A percentile compares a stretch with the other conserved stretches of the same genome.
phyloP scores from a whole-genome alignment of 2,888 invertebrate genomes.

The Cryptocheilus praepositus region DNA sequence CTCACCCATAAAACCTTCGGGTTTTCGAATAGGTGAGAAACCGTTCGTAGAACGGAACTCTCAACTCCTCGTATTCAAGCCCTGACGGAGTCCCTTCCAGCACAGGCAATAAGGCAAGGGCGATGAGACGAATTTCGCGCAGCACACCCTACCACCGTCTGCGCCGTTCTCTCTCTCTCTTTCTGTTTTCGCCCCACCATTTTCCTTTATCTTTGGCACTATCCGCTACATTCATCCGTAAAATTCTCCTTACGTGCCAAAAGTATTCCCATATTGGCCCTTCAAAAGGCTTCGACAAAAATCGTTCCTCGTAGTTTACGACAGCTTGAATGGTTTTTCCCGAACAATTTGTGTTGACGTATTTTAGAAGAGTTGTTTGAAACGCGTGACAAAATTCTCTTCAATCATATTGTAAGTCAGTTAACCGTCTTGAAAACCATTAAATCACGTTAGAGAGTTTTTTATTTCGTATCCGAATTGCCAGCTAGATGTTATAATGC shows the following conservation, averaged over 20 bases:
- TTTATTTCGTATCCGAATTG: too few relatives aligned
- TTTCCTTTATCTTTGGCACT: conserved; percentile 9
- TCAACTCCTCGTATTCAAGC: conserved; percentile 25
- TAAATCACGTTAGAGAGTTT: too few relatives aligned
- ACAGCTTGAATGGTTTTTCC: too few relatives aligned
- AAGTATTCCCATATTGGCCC: conserved; percentile 40
- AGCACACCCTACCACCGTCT: conserved; percentile 10
- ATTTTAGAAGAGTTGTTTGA: too few relatives aligned
- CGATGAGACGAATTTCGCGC: conserved; percentile 26
- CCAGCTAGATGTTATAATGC: too few relatives aligned
- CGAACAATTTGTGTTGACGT: too few relatives aligned
- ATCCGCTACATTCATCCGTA: conserved; percentile 27
- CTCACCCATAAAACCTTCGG: conserved; percentile 38
- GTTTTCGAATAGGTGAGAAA: conserved; percentile 45
- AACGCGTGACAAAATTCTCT: too few relatives aligned
- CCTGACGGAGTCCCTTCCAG: conserved; percentile 38
- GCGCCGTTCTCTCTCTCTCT: conserved; percentile 12
- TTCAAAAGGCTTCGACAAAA: too few relatives aligned
- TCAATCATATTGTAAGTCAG: too few relatives aligned
- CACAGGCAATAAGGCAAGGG: conserved; percentile 46
- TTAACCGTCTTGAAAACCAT: too few relatives aligned
- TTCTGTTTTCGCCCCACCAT: conserved; percentile 13
- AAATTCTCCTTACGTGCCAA: conserved; percentile 34
- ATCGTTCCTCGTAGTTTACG: neutral
- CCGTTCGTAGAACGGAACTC: conserved; percentile 42